A percentile compares a stretch with the other conserved stretches of the same genome.
Evolutionary conservation across 2,113 vertebrate genomes (phyloP).

Genomic region (Cygnus buccinator): DNA sequence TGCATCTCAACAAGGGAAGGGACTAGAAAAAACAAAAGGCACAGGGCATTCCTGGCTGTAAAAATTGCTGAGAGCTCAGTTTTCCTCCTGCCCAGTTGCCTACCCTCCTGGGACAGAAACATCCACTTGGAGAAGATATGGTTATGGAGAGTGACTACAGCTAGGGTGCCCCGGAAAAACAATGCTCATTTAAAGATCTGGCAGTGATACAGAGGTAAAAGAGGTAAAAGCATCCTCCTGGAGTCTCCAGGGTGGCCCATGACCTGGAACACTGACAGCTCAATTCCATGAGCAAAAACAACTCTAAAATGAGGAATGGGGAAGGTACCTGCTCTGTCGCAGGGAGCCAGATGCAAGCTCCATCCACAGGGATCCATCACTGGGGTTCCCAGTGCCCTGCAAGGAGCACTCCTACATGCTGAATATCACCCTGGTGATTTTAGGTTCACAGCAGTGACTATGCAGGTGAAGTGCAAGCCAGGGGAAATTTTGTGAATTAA

Average conservation of each 20-base stretch:
- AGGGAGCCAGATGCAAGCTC: background rate
- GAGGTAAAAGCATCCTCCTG: background rate
- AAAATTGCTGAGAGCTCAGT: background rate
- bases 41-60: background rate
- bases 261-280: background rate
- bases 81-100: background rate
- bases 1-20: background rate
- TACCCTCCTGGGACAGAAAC: background rate
- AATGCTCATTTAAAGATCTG: background rate
- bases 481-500: constrained; percentile 19
- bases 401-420: accelerated
- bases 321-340: background rate
- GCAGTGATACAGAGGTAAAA: background rate
- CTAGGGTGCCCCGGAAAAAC: accelerated
- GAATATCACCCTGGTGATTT: background rate
- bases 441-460: background rate
- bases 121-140: background rate
- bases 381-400: accelerated
- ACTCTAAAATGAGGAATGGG: background rate
- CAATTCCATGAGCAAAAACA: background rate
- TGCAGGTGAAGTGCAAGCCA: background rate
- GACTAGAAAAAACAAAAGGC: background rate
- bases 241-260: background rate
- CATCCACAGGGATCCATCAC: background rate
- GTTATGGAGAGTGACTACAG: background rate